These are phyloP conservation scores for Anguilla obscura DNA, from an alignment of 2,797 vertebrate species.

Conservation along the genomic window DNA sequence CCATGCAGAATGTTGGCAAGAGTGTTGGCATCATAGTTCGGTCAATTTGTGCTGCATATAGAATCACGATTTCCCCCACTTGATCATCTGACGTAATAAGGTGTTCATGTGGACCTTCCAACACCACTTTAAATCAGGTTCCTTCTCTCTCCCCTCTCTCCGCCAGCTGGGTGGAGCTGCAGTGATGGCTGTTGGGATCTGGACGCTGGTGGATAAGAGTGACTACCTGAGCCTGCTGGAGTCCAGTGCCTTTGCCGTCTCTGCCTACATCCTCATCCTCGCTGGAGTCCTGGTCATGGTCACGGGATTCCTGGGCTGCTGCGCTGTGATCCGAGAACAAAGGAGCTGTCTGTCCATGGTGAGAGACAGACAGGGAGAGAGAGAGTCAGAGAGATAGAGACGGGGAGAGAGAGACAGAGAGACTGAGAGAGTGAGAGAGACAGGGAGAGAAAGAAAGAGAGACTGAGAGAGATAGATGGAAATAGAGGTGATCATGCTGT, in stretches of 20 bases:
- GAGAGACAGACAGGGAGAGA: constrained; percentile 30
- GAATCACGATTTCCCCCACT: too few relatives aligned
- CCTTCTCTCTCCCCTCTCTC: constrained; percentile 4
- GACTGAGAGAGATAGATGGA: too few relatives aligned
- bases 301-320: constrained; percentile 84
- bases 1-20: too few relatives aligned
- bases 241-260: constrained; percentile 81
- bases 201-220: constrained; percentile 84
- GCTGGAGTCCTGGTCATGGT: constrained; percentile 79
- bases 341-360: constrained; percentile 39
- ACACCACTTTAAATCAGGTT: too few relatives aligned
- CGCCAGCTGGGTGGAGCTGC: constrained; percentile 77
- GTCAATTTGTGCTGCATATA: too few relatives aligned
- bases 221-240: constrained; percentile 82
- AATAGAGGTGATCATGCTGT: not conserved
- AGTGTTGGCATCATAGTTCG: too few relatives aligned
- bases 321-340: constrained; percentile 77
- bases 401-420: not conserved
- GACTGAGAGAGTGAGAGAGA: constrained; percentile 6
- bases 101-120: too few relatives aligned
- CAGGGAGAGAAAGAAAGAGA: not conserved
- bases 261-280: constrained; percentile 82
- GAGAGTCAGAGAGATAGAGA: constrained; percentile 16
- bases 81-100: too few relatives aligned
- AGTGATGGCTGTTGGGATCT: constrained; percentile 80